Percentiles rank a stretch among this genome's conserved stretches.
These are phyloP conservation scores for Laupala kohalensis DNA, from an alignment of 1,140 invertebrate genomes.

Conservation along the genomic window DNA sequence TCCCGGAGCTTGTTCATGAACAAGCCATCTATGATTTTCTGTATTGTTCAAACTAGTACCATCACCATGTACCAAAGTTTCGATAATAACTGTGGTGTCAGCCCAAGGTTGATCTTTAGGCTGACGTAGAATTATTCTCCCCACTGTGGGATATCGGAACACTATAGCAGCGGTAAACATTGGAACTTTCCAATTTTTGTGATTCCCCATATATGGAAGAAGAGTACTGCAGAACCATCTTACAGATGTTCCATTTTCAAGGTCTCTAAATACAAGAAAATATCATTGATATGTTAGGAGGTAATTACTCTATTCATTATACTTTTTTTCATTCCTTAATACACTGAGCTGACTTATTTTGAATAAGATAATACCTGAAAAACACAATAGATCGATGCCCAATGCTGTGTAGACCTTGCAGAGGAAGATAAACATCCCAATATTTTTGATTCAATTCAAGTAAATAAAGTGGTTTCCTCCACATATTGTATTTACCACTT, in stretches of 20 bases:
- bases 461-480: constrained; percentile 20
- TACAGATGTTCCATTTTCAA: constrained; percentile 30
- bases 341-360: no score
- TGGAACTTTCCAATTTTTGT: constrained; percentile 43
- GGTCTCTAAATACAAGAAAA: background rate
- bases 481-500: constrained; percentile 60
- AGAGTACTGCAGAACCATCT: constrained; percentile 56
- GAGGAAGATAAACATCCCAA: constrained; percentile 74
- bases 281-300: no score
- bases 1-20: constrained; percentile 46
- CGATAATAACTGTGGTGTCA: constrained; percentile 64
- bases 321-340: no score
- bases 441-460: constrained; percentile 21
- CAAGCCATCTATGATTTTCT: constrained; percentile 50
- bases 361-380: no score
- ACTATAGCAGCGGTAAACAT: constrained; percentile 59
- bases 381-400: constrained; percentile 72
- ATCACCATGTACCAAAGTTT: constrained; percentile 68
- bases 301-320: no score
- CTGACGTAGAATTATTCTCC: constrained; percentile 74
- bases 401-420: constrained; percentile 67
- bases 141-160: constrained; percentile 77
- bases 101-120: constrained; percentile 57
- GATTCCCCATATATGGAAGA: constrained; percentile 35
- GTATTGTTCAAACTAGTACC: constrained; percentile 69